phyloP scores from a whole-genome alignment of 2,113 vertebrate genomes.

The Clarias batrachus region DNA sequence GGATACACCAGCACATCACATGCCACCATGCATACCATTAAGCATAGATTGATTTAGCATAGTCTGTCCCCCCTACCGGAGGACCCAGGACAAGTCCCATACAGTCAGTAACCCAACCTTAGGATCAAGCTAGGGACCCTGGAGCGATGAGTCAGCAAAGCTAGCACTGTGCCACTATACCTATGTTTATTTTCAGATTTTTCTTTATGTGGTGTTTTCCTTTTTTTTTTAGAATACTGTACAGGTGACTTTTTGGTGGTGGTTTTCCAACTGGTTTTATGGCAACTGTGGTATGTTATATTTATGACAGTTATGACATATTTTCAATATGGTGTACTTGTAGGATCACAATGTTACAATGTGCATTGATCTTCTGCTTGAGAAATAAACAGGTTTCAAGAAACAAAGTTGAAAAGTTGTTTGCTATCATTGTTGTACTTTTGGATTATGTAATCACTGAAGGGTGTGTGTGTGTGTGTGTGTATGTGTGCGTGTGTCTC shows the following conservation, averaged over 20 bases:
- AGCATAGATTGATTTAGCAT: not conserved
- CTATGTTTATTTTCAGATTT: not conserved
- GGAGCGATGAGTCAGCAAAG: not conserved
- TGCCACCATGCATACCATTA: not conserved
- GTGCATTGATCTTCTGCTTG: not conserved
- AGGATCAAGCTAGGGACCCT: not conserved
- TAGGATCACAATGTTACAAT: not conserved
- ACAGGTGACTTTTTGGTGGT: not conserved
- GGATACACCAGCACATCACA: not conserved
- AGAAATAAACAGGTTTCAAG: not conserved
- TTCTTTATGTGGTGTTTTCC: not conserved
- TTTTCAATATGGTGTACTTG: not conserved
- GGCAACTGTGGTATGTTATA: not conserved
- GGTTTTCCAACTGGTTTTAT: not conserved
- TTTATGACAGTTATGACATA: not conserved
- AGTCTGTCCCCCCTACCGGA: not conserved
- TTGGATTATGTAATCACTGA: not conserved
- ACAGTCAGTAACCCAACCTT: not conserved
- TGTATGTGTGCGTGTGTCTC: conserved; percentile 24
- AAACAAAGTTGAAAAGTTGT: not conserved
- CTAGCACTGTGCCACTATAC: not conserved
- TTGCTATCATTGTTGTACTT: not conserved
- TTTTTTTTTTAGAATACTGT: not conserved
- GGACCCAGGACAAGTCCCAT: not conserved
- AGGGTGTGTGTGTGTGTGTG: not conserved